phyloP scores from a whole-genome alignment of 2,113 vertebrate species.

The Nesoenas mayeri region DNA sequence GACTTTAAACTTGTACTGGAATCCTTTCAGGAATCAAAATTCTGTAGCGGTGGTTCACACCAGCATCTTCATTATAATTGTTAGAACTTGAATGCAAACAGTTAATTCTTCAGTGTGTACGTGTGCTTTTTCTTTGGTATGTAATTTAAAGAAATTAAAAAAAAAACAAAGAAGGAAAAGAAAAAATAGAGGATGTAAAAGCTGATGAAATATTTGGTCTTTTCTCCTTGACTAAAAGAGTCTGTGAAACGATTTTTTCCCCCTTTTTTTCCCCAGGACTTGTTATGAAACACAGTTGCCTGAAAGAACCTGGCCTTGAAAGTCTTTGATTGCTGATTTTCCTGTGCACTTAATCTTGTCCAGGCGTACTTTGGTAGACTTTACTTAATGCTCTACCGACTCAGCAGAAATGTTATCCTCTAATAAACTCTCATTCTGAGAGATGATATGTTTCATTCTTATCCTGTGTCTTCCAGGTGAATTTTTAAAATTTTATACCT shows the following conservation, averaged over 20 bases:
- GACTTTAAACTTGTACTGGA: not conserved
- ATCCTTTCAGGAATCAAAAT: not conserved
- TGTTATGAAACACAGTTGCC: slow-evolving; percentile 26
- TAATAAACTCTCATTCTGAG: not conserved
- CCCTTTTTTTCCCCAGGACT: not conserved
- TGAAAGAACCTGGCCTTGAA: slow-evolving; percentile 31
- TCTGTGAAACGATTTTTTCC: not conserved
- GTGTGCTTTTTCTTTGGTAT: not conserved
- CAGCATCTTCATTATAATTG: not conserved
- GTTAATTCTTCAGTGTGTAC: not conserved
- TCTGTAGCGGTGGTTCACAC: not conserved
- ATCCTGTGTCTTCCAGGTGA: not conserved
- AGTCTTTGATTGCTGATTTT: slow-evolving; percentile 45
- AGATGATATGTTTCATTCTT: not conserved
- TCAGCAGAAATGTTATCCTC: too few species aligned
- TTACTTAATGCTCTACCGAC: too few species aligned
- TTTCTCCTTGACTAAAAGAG: not conserved
- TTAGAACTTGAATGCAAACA: not conserved
- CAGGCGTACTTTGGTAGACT: not conserved
- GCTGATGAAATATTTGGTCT: slow-evolving; percentile 17
- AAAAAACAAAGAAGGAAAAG: not conserved
- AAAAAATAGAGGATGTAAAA: not conserved
- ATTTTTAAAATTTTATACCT: not conserved
- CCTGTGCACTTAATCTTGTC: slow-evolving; percentile 23
- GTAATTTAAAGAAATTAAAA: not conserved